Evolutionary conservation across 2,797 vertebrate genomes (phyloP).

Genomic region (Manis pentadactyla): DNA sequence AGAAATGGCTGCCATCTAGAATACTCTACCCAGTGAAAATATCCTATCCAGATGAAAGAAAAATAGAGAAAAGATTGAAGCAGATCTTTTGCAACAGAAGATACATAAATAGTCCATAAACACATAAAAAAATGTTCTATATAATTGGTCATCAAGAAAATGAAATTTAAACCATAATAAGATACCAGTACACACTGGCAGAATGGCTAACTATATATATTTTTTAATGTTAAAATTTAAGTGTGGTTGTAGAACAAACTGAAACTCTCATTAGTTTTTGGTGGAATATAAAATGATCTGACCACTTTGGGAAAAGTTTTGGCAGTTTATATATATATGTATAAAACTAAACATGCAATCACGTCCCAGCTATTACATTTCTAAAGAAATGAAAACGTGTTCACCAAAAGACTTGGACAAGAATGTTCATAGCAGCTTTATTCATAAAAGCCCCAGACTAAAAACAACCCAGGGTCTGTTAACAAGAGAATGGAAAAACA

Average conservation of each 20-base stretch:
- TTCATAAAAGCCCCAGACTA: neutral
- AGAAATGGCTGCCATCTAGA: neutral
- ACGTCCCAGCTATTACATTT: neutral
- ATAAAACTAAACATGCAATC: neutral
- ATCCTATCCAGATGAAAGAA: neutral
- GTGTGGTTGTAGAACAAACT: neutral
- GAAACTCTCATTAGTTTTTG: neutral
- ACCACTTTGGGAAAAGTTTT: neutral
- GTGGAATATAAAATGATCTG: constrained; percentile 11
- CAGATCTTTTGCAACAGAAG: neutral
- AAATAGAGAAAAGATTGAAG: neutral
- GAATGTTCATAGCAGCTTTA: neutral
- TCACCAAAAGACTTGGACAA: neutral
- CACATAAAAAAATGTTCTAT: neutral
- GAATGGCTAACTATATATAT: neutral
- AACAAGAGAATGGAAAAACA: neutral
- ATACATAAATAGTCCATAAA: neutral
- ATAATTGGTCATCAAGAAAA: neutral
- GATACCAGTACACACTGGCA: neutral
- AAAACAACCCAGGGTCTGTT: neutral
- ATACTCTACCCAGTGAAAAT: neutral
- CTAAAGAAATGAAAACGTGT: constrained; percentile 12
- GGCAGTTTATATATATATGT: neutral
- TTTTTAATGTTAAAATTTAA: neutral
- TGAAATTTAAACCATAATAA: neutral